Conservation (phyloP, 92 coral and sea anemone species). For the Virgularia gustaviana region DNA sequence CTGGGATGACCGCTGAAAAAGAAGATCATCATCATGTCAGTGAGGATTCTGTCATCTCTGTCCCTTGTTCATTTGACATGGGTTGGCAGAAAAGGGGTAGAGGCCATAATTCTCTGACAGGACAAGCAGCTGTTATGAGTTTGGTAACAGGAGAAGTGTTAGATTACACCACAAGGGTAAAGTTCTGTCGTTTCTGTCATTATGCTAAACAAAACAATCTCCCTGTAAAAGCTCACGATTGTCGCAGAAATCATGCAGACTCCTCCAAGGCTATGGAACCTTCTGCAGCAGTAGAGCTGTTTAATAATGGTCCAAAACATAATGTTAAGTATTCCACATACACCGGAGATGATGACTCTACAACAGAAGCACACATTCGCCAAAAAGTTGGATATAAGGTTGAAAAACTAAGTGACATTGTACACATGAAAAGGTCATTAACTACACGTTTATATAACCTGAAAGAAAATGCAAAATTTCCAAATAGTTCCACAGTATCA, state of each 20-base stretch:
- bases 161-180: constrained; percentile 45
- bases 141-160: constrained; percentile 48
- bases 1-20: constrained; percentile 24
- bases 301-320: constrained; percentile 30
- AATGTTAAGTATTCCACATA: constrained; percentile 50
- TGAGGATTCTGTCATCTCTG: background rate
- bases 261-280: constrained; percentile 70
- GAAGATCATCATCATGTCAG: background rate
- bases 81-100: constrained; percentile 67
- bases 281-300: constrained; percentile 45
- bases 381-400: constrained; percentile 52
- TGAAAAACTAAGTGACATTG: constrained; percentile 60
- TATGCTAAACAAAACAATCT: constrained; percentile 25
- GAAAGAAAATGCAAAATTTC: constrained; percentile 41
- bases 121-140: constrained; percentile 58
- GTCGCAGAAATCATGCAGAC: constrained; percentile 48
- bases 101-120: constrained; percentile 58
- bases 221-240: constrained; percentile 48
- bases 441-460: constrained; percentile 55
- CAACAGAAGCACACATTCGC: constrained; percentile 50
- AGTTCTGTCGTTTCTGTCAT: constrained; percentile 46
- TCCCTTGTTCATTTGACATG: constrained; percentile 51
- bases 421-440: constrained; percentile 55
- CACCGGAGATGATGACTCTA: constrained; percentile 66
- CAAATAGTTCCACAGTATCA: constrained; percentile 36